Conservation (phyloP, 1,140 invertebrate genomes). For the Aphidius gifuensis region DNA sequence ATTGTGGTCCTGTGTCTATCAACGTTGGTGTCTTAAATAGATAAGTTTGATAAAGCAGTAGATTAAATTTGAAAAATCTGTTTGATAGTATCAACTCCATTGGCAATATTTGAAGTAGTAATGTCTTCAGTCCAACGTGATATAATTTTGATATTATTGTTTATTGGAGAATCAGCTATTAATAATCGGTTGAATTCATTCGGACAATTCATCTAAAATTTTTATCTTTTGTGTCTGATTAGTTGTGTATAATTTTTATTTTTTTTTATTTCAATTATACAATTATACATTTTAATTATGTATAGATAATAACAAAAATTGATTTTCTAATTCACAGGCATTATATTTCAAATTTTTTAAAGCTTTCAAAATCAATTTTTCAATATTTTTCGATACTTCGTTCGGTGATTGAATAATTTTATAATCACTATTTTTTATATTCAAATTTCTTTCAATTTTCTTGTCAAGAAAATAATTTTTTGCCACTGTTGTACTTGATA, state of each 20-base stretch:
- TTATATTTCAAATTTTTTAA: conserved; percentile 7
- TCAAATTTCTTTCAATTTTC: too few species aligned
- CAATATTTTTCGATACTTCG: conserved; percentile 15
- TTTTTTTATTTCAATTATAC: too few species aligned
- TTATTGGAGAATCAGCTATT: not conserved
- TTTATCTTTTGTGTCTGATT: conserved; percentile 12
- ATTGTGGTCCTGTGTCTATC: not conserved
- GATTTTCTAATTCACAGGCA: not conserved
- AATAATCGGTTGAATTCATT: not conserved
- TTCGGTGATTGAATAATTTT: not conserved
- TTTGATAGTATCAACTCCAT: not conserved
- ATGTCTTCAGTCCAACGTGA: not conserved
- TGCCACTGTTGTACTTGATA: too few species aligned
- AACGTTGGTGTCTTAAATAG: not conserved
- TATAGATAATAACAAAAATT: too few species aligned
- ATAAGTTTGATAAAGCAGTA: too few species aligned
- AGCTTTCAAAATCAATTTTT: conserved; percentile 5
- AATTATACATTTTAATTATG: not conserved
- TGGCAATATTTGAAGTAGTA: not conserved
- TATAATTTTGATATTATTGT: not conserved
- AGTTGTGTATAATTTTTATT: not conserved
- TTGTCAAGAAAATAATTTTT: too few species aligned
- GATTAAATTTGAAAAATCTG: too few species aligned
- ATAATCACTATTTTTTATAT: not conserved
- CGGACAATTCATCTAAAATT: not conserved